Conservation (phyloP, 2,888 invertebrate genomes). For the Lasioglossum lativentre region DNA sequence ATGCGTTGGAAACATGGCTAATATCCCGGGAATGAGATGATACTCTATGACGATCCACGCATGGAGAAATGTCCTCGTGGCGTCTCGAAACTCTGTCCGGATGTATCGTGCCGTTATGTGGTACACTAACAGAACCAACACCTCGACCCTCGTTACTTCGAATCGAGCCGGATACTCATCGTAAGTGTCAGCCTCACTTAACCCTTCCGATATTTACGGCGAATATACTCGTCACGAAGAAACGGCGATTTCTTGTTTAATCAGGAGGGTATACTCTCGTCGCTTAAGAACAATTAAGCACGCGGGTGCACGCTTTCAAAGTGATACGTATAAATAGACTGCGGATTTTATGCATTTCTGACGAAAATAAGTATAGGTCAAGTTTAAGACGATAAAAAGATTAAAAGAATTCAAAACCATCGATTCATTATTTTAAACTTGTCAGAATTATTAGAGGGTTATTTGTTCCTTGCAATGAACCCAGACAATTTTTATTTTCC, state of each 20-base stretch:
- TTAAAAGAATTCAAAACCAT: too few relatives aligned
- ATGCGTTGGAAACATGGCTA: neutral
- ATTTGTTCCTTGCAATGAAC: too few relatives aligned
- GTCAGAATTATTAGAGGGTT: too few relatives aligned
- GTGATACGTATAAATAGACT: neutral
- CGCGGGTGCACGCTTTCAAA: neutral
- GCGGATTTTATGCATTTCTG: neutral
- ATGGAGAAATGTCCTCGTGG: neutral
- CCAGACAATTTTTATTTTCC: too few relatives aligned
- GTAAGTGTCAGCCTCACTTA: neutral
- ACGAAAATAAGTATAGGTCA: neutral
- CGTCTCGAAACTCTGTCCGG: constrained; percentile 31
- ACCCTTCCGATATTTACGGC: neutral
- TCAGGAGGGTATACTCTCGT: too few relatives aligned
- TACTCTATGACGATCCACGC: neutral
- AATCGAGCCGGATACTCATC: neutral
- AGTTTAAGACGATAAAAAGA: too few relatives aligned
- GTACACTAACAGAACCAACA: constrained; percentile 12
- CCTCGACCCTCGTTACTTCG: neutral
- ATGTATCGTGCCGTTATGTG: constrained; percentile 60
- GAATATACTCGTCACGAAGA: neutral
- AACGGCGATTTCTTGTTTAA: too few relatives aligned
- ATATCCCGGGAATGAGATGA: neutral
- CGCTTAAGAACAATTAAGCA: neutral
- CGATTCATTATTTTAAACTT: too few relatives aligned